Base-by-base conservation (phyloP, 2,113 vertebrate species). In the Cyanistes caeruleus region DNA sequence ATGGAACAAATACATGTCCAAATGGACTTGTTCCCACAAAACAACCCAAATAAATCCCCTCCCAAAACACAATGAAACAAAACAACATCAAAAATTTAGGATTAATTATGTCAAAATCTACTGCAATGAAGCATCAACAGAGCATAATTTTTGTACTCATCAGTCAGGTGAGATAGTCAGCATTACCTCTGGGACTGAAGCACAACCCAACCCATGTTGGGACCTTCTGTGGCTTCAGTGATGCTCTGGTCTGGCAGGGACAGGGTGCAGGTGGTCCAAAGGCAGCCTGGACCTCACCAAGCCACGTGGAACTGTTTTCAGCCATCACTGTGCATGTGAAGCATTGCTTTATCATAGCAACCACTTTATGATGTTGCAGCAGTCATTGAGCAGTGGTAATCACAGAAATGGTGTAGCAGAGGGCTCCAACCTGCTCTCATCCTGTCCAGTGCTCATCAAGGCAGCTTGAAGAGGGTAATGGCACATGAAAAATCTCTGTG, bases 181-280 rank as follows among this genome's bases (percentile, higher is more conserved):
- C n/a, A 51, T 48, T 51, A 56, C 35, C 12, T 82, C 56, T 81
- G 43, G 11, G 15, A 13, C 37, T 83, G 52, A 62, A 70, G 41
- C 9, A 60, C 48, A 69, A 9, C 20, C 14, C 64, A 35, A 46
- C 0, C 8, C 53, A 22, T 39, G 39, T 33, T 0, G 0, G 0
- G 17, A 56, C 28, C 15, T 74, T 35, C 23, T 37, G n/a, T 21
- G 8, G 23, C 20, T 51, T 63, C 52, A 79, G 43, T 2, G 4
- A 55, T 52, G 33, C 3, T 4, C 23, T 67, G 25, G 4, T 59
- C 43, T n/a, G n/a, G 31, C 25, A 59, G 46, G 13, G 15, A 35
- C 27, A 35, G 9, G 9, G 13, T 65, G 30, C 22, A 83, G 35
- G 39, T 2, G 2, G 24, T 73, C 33, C 48, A 60, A 33, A 60